These are phyloP conservation scores for Orchestia grillus DNA, from an alignment of 1,140 invertebrate species.

Conservation along the genomic window DNA sequence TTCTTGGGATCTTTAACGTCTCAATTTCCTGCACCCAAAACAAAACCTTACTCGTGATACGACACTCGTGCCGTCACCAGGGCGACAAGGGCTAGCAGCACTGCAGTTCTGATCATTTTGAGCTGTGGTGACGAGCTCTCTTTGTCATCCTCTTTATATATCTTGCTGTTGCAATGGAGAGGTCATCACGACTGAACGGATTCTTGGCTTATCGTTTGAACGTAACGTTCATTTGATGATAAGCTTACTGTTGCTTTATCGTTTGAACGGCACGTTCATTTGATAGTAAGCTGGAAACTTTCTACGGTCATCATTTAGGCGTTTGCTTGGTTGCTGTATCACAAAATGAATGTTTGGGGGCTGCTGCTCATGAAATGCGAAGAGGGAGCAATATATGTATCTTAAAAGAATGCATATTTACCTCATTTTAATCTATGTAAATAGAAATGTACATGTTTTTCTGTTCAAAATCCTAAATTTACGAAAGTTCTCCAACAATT, in stretches of 20 bases:
- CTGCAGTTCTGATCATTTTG: not conserved
- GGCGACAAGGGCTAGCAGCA: not conserved
- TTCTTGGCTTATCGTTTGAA: too few relatives aligned
- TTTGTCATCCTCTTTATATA: not conserved
- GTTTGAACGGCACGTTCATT: not conserved
- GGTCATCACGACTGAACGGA: not conserved
- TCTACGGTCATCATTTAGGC: not conserved
- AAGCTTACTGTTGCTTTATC: not conserved
- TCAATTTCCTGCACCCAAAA: not conserved
- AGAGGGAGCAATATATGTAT: too few relatives aligned
- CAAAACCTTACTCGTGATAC: not conserved
- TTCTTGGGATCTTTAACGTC: not conserved
- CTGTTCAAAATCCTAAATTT: too few relatives aligned
- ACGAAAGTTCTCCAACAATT: too few relatives aligned
- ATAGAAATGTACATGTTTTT: too few relatives aligned
- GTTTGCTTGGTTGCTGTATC: not conserved
- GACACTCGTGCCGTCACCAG: not conserved
- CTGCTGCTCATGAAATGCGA: too few relatives aligned
- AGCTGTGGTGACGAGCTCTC: not conserved
- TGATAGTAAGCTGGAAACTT: not conserved
- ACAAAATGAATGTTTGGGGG: not conserved
- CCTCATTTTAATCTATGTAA: too few relatives aligned
- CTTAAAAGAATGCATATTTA: too few relatives aligned
- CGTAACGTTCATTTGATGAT: too few relatives aligned
- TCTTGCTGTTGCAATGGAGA: too few relatives aligned